Percentiles rank a stretch among this genome's conserved stretches.
phyloP scores from a whole-genome alignment of 2,113 vertebrate species.

The Junco hyemalis region DNA sequence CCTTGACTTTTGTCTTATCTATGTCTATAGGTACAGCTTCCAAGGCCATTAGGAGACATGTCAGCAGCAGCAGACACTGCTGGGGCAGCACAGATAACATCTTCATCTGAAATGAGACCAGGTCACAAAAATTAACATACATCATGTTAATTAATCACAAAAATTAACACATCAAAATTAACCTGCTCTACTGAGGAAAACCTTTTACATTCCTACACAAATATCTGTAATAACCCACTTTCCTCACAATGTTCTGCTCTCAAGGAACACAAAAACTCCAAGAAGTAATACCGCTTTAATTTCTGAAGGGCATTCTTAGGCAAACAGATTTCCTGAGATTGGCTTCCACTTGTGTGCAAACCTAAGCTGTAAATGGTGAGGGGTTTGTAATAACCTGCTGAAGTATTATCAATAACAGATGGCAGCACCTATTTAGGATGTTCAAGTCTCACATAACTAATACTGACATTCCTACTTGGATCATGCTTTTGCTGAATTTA shows the following conservation, averaged over 20 bases:
- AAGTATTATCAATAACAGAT: background rate
- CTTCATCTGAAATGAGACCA: slow-evolving; percentile 81
- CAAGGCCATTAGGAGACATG: slow-evolving; percentile 72
- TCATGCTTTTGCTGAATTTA: background rate
- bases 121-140: background rate
- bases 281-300: background rate
- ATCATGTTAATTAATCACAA: background rate
- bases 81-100: slow-evolving; percentile 59
- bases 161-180: background rate
- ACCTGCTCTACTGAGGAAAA: background rate
- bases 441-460: background rate
- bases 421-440: background rate
- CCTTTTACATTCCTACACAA: background rate
- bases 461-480: background rate
- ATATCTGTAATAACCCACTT: background rate
- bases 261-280: background rate
- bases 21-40: slow-evolving; percentile 90
- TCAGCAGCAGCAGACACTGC: slow-evolving; percentile 72
- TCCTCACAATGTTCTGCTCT: background rate
- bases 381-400: background rate
- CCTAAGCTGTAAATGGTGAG: background rate
- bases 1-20: slow-evolving; percentile 90
- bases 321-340: background rate
- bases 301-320: background rate
- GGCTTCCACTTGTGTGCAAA: background rate